Evolutionary conservation across 2,888 invertebrate species (phyloP), one percentile per base, ranked within the genome.

Genomic region (Hybos culiciformis): DNA sequence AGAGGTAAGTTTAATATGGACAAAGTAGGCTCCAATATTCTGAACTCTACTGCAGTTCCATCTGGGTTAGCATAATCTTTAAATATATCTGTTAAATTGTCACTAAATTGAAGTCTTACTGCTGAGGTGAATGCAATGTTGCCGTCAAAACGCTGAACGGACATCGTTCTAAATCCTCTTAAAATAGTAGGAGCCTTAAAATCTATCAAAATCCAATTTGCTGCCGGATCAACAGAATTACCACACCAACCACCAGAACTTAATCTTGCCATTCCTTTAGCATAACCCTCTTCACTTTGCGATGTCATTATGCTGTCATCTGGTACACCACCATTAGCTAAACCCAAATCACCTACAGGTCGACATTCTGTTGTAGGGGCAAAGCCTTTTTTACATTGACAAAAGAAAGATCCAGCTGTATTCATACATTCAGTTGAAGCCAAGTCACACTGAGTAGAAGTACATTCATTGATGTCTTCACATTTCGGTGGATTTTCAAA

Each of bases 231-330:
- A 40, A 81, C 70, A 39, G 80, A 81, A 55, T 79, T 82, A 9
- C 92, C 92, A 62, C 92, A 93, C 92, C 92, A 92, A 37, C 91
- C 91, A 41, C 77, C 77, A 29, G 80, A 80, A 58, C 85, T 90
- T 14, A 92, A 67, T 18, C 92, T 79, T 37, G 90, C 74, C 72
- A 84, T 83, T 54, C 80, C 78, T 71, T 85, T 88, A 32, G 75
- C 70, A 63, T 86, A 91, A 54, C 88, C 87, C 45, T 74, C 69
- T 69, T 91, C 91, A 41, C 80, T 79, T 41, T 79, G 72, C 3
- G 91, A 92, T 32, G 88, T 86, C 32, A 77, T 80, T 26, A 93
- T 87, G 23, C 88, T 83, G 51, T 87, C 86, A 58, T 91, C 90
- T 2, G 92, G 85, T 56, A 93, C 83, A 42, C 87, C 90, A 24